Conservation (phyloP, 2,797 vertebrate species). For the Malacoctenus gilli region DNA sequence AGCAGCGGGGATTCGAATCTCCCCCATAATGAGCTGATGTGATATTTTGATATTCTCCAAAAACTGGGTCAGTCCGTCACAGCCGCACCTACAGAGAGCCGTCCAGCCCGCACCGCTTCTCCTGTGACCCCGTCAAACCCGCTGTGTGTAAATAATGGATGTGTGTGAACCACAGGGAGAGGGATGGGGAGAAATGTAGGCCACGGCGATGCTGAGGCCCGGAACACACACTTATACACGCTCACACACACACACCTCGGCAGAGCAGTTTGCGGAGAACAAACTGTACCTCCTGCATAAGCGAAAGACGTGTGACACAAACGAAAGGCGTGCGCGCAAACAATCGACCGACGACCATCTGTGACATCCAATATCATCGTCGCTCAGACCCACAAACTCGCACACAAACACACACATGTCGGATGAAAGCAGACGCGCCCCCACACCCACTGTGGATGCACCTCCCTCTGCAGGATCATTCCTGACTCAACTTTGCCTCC, state of each 20-base stretch:
- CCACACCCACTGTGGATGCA: too few relatives aligned
- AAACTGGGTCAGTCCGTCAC: slow-evolving; percentile 51
- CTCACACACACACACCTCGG: slow-evolving; percentile 10
- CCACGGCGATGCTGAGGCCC: slow-evolving; percentile 57
- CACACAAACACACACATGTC: slow-evolving; percentile 10
- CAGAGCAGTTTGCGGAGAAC: slow-evolving; percentile 37
- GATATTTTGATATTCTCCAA: slow-evolving; percentile 39
- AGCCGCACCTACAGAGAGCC: slow-evolving; percentile 34
- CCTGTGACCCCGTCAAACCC: slow-evolving; percentile 53
- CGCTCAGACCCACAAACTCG: slow-evolving; percentile 23
- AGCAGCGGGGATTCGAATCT: slow-evolving; percentile 23
- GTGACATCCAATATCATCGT: slow-evolving; percentile 41
- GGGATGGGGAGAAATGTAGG: slow-evolving; percentile 73
- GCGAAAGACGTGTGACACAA: slow-evolving; percentile 47
- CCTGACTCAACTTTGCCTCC: slow-evolving; percentile 56
- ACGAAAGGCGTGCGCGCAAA: slow-evolving; percentile 33
- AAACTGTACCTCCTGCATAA: slow-evolving; percentile 54
- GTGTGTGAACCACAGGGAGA: slow-evolving; percentile 57
- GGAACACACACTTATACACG: slow-evolving; percentile 45
- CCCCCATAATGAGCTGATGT: slow-evolving; percentile 16
- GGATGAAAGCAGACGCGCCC: background rate
- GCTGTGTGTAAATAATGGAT: slow-evolving; percentile 71
- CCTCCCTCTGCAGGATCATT: slow-evolving; percentile 33
- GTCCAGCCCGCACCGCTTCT: slow-evolving; percentile 39
- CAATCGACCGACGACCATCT: slow-evolving; percentile 28